Conservation (phyloP, 2,888 invertebrate species). For the Megalurothrips usitatus region DNA sequence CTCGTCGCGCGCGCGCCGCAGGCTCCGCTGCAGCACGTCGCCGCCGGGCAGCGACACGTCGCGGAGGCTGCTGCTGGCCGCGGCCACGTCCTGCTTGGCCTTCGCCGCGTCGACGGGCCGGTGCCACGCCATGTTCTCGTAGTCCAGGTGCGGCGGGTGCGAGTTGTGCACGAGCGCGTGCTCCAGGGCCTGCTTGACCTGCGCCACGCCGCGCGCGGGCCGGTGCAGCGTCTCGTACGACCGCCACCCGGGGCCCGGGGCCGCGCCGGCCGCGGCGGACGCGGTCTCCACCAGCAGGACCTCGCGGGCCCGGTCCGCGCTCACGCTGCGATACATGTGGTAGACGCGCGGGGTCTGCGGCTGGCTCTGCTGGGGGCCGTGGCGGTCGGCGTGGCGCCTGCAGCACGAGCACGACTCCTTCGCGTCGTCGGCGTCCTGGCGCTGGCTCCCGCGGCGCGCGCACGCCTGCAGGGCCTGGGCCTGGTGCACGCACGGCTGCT, state of each 20-base stretch:
- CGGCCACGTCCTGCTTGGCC: neutral
- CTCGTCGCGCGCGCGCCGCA: conserved; percentile 6
- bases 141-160: neutral
- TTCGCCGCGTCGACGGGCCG: neutral
- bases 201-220: neutral
- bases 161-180: neutral
- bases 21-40: neutral
- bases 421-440: neutral
- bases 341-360: neutral
- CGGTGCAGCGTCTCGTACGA: neutral
- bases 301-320: conserved; percentile 11
- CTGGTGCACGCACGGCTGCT: conserved; percentile 10
- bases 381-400: neutral
- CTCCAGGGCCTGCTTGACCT: conserved; percentile 20
- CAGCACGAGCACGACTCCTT: neutral
- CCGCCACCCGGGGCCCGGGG: neutral
- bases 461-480: neutral
- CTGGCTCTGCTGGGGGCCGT: neutral
- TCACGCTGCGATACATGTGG: conserved; percentile 19
- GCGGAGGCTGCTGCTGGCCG: neutral
- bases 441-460: neutral
- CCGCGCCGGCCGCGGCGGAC: neutral
- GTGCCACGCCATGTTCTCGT: conserved; percentile 5
- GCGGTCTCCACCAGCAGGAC: neutral
- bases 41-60: conserved; percentile 9